Percentiles rank a stretch among this genome's conserved stretches.
Conservation (phyloP, 1,140 invertebrate species). For the Eubasilissa regina region DNA sequence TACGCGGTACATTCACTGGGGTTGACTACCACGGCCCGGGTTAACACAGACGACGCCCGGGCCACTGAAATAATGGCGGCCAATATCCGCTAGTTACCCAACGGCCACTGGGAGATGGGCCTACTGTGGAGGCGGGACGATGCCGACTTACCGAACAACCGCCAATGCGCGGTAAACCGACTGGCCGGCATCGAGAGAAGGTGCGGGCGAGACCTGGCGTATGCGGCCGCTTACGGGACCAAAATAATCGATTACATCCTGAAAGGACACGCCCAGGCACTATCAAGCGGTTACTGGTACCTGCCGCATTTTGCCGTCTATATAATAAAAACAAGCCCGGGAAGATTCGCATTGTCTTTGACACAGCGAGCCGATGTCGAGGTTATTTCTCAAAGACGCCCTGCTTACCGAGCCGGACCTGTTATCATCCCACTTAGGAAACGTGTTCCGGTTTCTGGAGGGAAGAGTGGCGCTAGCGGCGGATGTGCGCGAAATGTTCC, state of each 20-base stretch:
- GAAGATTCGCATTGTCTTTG: conserved; percentile 61
- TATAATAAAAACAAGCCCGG: conserved; percentile 57
- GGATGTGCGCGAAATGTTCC: conserved; percentile 56
- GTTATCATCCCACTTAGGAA: conserved; percentile 57
- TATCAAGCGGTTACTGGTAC: conserved; percentile 58
- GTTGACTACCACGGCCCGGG: not conserved
- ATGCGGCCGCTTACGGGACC: conserved; percentile 5
- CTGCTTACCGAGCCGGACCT: conserved; percentile 60
- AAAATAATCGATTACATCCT: conserved; percentile 4
- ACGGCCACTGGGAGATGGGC: conserved; percentile 56
- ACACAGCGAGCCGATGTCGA: conserved; percentile 56
- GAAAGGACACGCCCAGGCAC: conserved; percentile 41
- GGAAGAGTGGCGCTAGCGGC: conserved; percentile 57
- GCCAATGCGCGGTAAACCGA: no score
- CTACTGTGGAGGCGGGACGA: conserved; percentile 60
- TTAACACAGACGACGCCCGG: no score
- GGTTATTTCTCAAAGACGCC: conserved; percentile 60
- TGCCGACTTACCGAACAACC: conserved; percentile 50
- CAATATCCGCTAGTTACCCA: conserved; percentile 4
- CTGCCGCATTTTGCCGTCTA: conserved; percentile 62
- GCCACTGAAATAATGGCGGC: conserved; percentile 42
- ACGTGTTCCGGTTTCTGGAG: conserved; percentile 61
- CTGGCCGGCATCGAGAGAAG: no score
- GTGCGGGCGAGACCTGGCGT: no score
- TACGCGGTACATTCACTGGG: not conserved